A percentile compares a stretch with the other conserved stretches of the same genome.
Evolutionary conservation across 2,113 vertebrate genomes (phyloP).

Genomic region (Gambusia holbrooki): DNA sequence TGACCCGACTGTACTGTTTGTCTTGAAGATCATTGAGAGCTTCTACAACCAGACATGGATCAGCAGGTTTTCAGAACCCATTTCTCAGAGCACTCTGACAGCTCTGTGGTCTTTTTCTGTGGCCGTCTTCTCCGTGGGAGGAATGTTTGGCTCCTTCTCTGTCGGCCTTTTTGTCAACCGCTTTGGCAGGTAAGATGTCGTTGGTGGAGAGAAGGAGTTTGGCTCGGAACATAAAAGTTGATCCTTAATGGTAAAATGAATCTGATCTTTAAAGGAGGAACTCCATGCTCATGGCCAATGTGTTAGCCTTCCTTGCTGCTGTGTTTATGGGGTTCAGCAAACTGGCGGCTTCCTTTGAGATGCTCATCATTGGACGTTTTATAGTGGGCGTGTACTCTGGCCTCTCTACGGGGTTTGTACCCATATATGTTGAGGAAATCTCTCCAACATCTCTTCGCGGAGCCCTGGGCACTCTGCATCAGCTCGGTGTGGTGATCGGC

Average conservation of each 20-base stretch:
- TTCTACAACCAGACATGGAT: conserved; percentile 93
- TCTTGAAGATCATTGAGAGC: conserved; percentile 86
- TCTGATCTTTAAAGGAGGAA: conserved; percentile 82
- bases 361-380: conserved; percentile 93
- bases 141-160: conserved; percentile 93
- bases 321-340: conserved; percentile 95
- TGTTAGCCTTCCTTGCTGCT: conserved; percentile 85
- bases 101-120: conserved; percentile 94
- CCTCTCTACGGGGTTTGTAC: conserved; percentile 94
- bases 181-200: conserved; percentile 86
- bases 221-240: background rate
- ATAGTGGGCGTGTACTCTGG: conserved; percentile 91
- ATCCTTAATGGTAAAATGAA: background rate
- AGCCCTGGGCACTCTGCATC: conserved; percentile 93
- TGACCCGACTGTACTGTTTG: background rate
- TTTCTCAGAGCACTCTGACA: conserved; percentile 79
- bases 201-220: too few relatives aligned
- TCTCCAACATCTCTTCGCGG: conserved; percentile 90
- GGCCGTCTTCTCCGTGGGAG: conserved; percentile 93
- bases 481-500: conserved; percentile 92
- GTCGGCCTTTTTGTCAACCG: conserved; percentile 93
- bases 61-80: conserved; percentile 80
- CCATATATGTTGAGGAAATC: conserved; percentile 95
- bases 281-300: conserved; percentile 93
- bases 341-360: conserved; percentile 90